These are phyloP conservation scores for Noctua janthina DNA, from an alignment of 2,888 invertebrate genomes.

Conservation along the genomic window DNA sequence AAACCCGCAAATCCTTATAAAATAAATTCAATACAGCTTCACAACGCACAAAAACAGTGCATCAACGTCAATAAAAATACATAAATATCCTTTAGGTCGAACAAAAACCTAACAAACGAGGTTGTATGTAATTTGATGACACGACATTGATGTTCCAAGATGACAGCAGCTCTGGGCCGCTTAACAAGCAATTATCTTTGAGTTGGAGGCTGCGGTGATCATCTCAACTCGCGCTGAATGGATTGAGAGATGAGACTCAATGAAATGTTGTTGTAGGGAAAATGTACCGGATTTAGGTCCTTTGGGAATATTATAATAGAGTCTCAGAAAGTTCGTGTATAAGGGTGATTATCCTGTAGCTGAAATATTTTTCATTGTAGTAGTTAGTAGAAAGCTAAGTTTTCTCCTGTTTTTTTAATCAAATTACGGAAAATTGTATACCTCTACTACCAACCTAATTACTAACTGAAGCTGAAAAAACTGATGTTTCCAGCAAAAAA, in stretches of 20 bases:
- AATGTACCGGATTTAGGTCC: not conserved
- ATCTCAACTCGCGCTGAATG: conserved; percentile 45
- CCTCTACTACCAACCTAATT: not conserved
- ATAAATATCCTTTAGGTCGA: conserved; percentile 14
- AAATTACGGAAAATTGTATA: not conserved
- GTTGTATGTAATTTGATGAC: conserved; percentile 45
- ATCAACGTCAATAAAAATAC: conserved; percentile 32
- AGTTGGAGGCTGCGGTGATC: conserved; percentile 31
- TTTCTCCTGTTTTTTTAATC: not conserved
- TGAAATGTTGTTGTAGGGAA: conserved; percentile 29
- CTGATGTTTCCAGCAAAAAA: too few species aligned
- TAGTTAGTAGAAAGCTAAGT: not conserved
- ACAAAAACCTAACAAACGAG: conserved; percentile 46
- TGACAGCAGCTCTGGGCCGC: conserved; percentile 32
- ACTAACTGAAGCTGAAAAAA: not conserved
- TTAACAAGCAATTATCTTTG: conserved; percentile 55
- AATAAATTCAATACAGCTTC: not conserved
- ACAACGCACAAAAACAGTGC: conserved; percentile 8
- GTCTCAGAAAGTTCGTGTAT: not conserved
- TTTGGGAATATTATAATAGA: not conserved
- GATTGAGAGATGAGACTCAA: conserved; percentile 25
- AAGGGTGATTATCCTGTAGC: not conserved
- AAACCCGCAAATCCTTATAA: not conserved
- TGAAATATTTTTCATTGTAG: not conserved
- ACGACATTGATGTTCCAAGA: conserved; percentile 52